Base-by-base conservation (phyloP, 2,888 invertebrate genomes). In the Erebia epiphron region DNA sequence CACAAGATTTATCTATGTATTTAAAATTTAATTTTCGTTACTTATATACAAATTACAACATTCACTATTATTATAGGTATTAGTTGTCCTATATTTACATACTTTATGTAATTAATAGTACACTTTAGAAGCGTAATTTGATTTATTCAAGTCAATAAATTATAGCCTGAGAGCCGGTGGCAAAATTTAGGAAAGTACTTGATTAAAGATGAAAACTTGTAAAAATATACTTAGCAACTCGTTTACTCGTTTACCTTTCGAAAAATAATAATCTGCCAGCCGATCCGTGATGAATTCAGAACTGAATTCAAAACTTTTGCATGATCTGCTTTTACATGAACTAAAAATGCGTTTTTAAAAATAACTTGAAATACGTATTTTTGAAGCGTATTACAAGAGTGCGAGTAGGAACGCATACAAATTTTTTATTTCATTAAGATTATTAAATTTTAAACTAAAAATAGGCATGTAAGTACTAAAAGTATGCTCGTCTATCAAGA, bases 11-110 rank as follows among this genome's bases (percentile, higher is more conserved):
- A 92, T 93, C 92, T 93, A 92, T 92, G 92, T 93, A 93, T 93
- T 92, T 93, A 92, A 93, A 93, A 92, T 93, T 92, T 92, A 92
- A 92, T 92, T 92, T 91, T 91, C 89, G 86, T 92, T 92, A 93
- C 92, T 91, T 93, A 93, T 93, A 93, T 93, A 93, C 92, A 93
- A 91, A 92, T 92, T 91, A 93, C 92, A 93, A 93, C 92, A 93
- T 93, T 93, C 83, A 93, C 92, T 93, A 92, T 91, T 90, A 91
- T 90, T 90, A 85, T 92, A 91, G 87, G 86, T 89, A 91, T 91
- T 90, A 92, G 91, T 91, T 85, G 84, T 89, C 85, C 91, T 92
- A 93, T 93, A 93, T 92, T 91, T 93, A 93, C 92, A 93, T 85
- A 89, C 85, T 62, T 62, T 62, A 62, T 62, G 62, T 62, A 62